Conservation (phyloP, 2,888 invertebrate genomes). For the Prionchulus punctatus region DNA sequence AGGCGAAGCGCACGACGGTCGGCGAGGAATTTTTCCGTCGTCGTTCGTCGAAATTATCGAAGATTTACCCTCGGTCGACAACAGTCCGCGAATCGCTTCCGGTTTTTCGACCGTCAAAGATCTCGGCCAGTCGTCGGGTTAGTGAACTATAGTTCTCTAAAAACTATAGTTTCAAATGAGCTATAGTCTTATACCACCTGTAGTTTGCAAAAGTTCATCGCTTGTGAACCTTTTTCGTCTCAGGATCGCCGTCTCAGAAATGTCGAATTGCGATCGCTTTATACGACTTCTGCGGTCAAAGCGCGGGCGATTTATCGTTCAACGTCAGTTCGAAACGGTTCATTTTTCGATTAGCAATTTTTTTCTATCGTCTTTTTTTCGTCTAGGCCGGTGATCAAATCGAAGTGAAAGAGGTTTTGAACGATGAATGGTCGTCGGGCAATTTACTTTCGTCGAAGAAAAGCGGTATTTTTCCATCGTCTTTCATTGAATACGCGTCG, state of each 20-base stretch:
- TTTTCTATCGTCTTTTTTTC: background rate
- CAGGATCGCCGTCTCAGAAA: no score
- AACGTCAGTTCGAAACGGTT: background rate
- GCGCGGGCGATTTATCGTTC: slow-evolving; percentile 1
- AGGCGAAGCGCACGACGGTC: slow-evolving; percentile 7
- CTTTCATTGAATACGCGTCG: background rate
- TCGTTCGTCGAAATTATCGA: slow-evolving; percentile 10
- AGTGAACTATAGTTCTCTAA: no score
- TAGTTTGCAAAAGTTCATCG: no score
- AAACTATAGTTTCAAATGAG: no score
- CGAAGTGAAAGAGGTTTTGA: background rate
- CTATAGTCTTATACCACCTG: no score
- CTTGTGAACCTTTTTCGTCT: no score
- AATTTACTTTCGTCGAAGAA: background rate
- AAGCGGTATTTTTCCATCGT: background rate
- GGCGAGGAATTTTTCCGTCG: slow-evolving; percentile 7
- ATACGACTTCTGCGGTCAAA: slow-evolving; percentile 1
- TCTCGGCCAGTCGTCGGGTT: no score
- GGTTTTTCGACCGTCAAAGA: background rate
- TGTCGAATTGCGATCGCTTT: background rate
- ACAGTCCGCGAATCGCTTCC: no score
- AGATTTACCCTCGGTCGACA: slow-evolving; percentile 9
- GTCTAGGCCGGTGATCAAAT: slow-evolving; percentile 7
- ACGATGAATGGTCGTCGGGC: slow-evolving; percentile 5
- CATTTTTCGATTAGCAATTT: background rate